Conservation (phyloP, 2,888 invertebrate species). For the Acrobasis repandana region DNA sequence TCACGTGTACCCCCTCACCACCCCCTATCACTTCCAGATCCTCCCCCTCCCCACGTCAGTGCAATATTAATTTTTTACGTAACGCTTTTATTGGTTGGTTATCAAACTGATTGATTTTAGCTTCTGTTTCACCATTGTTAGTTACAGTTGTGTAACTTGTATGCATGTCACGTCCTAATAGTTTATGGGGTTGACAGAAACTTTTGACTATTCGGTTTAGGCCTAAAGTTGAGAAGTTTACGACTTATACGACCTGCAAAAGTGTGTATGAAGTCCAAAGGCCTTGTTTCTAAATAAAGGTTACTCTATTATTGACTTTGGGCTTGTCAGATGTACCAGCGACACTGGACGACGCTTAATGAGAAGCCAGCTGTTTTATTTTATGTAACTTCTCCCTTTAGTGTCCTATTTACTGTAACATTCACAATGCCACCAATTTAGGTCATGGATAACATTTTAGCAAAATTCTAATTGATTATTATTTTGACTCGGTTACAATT, state of each 20-base stretch:
- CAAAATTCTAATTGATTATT: background rate
- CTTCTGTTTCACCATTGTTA: background rate
- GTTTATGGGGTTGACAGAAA: too few relatives aligned
- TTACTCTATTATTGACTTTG: too few relatives aligned
- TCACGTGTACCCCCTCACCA: constrained; percentile 49
- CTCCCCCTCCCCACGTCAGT: constrained; percentile 38
- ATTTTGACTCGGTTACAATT: background rate
- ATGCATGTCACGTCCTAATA: too few relatives aligned
- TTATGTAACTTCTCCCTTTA: background rate
- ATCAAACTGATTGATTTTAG: constrained; percentile 3
- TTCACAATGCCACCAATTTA: background rate
- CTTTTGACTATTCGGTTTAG: too few relatives aligned
- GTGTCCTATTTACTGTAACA: background rate
- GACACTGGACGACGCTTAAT: too few relatives aligned
- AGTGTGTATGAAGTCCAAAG: too few relatives aligned
- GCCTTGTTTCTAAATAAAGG: too few relatives aligned
- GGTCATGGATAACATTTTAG: constrained; percentile 13
- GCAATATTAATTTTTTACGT: constrained; percentile 43
- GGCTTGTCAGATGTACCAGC: too few relatives aligned
- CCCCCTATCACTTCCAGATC: constrained; percentile 48
- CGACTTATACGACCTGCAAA: too few relatives aligned
- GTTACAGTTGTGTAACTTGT: background rate
- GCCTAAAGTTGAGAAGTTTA: too few relatives aligned
- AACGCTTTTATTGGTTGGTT: constrained; percentile 39
- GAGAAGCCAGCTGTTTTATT: background rate